A percentile compares a stretch with the other conserved stretches of the same genome.
These are phyloP conservation scores for Nyctibius grandis DNA, from an alignment of 2,797 vertebrate species.

Conservation along the genomic window DNA sequence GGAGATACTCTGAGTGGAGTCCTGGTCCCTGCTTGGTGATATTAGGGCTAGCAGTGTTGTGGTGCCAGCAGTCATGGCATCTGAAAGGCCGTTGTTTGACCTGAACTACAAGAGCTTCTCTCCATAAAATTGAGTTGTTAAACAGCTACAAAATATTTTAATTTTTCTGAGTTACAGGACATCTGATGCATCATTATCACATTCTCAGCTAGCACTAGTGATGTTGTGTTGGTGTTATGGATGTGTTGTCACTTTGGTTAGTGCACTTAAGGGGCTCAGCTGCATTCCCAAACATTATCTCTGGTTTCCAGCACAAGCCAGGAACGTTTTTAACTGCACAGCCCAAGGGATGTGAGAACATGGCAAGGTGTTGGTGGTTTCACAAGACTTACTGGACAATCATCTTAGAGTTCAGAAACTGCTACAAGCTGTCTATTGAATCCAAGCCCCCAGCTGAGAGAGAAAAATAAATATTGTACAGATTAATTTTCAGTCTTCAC, in stretches of 20 bases:
- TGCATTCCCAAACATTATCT: neutral
- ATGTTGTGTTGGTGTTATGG: neutral
- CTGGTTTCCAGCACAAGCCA: neutral
- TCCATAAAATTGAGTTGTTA: neutral
- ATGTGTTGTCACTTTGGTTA: neutral
- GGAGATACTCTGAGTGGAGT: neutral
- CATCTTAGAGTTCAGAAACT: neutral
- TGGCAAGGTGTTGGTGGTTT: neutral
- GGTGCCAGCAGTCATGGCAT: neutral
- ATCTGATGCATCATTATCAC: fast-evolving
- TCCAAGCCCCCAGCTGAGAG: neutral
- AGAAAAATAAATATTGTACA: neutral
- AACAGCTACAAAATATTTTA: neutral
- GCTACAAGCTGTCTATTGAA: neutral
- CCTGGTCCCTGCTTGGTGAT: neutral
- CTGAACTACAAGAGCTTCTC: neutral
- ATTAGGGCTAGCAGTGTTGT: neutral
- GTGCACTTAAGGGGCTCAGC: neutral
- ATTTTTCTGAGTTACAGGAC: neutral
- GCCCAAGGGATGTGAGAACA: neutral
- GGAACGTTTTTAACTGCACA: neutral
- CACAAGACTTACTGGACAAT: neutral
- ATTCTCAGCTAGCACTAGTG: neutral
- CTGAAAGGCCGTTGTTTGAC: neutral
- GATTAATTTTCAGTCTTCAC: neutral